Conservation (phyloP, 2,888 invertebrate genomes). For the Morpho helenor region DNA sequence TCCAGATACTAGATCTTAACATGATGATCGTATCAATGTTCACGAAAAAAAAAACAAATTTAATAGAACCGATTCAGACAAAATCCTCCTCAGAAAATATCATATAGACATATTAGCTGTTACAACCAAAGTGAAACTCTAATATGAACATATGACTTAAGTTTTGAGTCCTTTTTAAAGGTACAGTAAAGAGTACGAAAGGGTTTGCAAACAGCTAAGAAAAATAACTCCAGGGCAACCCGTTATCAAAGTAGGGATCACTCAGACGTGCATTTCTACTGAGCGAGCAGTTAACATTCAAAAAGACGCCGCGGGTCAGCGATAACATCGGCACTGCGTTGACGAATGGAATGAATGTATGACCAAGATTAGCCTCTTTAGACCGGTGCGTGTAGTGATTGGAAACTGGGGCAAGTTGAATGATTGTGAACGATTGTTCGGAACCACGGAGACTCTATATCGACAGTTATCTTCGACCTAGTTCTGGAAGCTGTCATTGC, state of each 20-base stretch:
- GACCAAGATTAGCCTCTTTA: constrained; percentile 8
- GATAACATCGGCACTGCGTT: constrained; percentile 64
- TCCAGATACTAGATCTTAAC: too few species aligned
- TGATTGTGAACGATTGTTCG: not conserved
- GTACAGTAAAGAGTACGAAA: constrained; percentile 4
- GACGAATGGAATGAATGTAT: constrained; percentile 36
- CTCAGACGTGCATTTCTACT: constrained; percentile 35
- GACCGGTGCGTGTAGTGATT: constrained; percentile 5
- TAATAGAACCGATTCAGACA: too few species aligned
- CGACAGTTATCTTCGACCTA: not conserved
- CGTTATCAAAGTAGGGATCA: constrained; percentile 59
- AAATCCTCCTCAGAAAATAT: too few species aligned
- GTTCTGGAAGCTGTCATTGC: too few species aligned
- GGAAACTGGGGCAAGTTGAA: constrained; percentile 7
- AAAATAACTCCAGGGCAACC: constrained; percentile 62
- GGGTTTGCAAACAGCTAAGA: constrained; percentile 30
- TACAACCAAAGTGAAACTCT: not conserved
- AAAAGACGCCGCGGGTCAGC: constrained; percentile 71
- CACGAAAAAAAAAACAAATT: too few species aligned
- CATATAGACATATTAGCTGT: not conserved
- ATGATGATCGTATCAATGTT: too few species aligned
- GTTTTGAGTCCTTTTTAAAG: not conserved
- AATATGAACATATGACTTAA: too few species aligned
- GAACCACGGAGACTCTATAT: not conserved
- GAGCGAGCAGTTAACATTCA: constrained; percentile 73